A percentile compares a stretch with the other conserved stretches of the same genome.
These are phyloP conservation scores for Tachypleus tridentatus DNA, from an alignment of 1,140 invertebrate genomes.

Conservation along the genomic window DNA sequence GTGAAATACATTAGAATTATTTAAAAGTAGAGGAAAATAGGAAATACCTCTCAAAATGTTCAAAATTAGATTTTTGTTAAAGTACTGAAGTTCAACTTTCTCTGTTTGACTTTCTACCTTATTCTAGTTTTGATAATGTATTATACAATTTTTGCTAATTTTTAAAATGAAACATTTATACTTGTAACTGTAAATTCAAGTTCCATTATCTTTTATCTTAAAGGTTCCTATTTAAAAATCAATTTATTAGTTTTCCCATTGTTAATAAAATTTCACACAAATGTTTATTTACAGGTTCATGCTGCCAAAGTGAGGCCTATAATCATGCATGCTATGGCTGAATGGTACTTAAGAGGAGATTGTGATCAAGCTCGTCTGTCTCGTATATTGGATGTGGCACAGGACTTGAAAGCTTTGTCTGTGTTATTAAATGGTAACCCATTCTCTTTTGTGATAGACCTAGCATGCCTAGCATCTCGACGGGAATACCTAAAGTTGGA, in stretches of 20 bases:
- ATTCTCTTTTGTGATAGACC: conserved; percentile 92
- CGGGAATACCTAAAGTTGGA: conserved; percentile 95
- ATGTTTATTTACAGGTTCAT: conserved; percentile 29
- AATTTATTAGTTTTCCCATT: not conserved
- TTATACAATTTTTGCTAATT: conserved; percentile 8
- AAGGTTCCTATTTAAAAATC: not conserved
- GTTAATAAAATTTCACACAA: conserved; percentile 12
- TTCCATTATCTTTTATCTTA: not conserved
- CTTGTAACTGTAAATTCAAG: conserved; percentile 6
- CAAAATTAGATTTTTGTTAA: no score
- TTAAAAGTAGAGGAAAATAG: no score
- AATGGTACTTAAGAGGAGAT: conserved; percentile 71
- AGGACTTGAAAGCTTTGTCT: conserved; percentile 90
- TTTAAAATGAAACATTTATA: not conserved
- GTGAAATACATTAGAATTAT: no score
- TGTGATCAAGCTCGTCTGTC: conserved; percentile 83
- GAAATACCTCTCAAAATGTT: no score
- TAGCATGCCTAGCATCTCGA: conserved; percentile 90
- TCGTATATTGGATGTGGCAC: conserved; percentile 89
- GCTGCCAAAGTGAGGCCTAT: conserved; percentile 48
- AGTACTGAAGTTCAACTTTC: no score
- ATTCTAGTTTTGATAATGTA: no score
- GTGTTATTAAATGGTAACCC: conserved; percentile 83
- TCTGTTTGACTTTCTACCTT: no score
- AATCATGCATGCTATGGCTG: conserved; percentile 93